Conservation (phyloP, 2,113 vertebrate genomes). For the Osmerus eperlanus region DNA sequence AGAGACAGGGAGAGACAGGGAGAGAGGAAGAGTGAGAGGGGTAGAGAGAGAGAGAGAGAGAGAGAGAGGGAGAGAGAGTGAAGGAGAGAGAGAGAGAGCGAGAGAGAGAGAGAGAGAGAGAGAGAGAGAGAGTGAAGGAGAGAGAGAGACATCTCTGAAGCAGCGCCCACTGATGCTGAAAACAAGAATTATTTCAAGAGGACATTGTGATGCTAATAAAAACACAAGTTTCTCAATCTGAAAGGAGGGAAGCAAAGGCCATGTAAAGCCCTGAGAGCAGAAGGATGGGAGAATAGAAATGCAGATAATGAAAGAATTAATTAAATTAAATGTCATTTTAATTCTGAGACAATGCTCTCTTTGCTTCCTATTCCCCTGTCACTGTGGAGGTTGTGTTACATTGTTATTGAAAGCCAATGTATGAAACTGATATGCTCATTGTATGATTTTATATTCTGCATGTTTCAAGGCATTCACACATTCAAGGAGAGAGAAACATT, state of each 20-base stretch:
- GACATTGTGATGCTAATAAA: conserved; percentile 48
- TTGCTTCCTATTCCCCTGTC: neutral
- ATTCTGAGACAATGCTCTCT: neutral
- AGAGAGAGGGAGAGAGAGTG: conserved; percentile 13
- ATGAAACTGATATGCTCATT: too few species aligned
- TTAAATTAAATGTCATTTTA: neutral
- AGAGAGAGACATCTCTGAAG: conserved; percentile 41
- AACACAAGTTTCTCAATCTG: conserved; percentile 37
- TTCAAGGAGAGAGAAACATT: neutral
- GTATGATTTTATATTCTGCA: too few species aligned
- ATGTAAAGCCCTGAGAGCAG: neutral
- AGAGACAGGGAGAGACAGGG: conserved; percentile 23
- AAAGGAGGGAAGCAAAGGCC: conserved; percentile 10
- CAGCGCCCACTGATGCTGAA: conserved; percentile 67
- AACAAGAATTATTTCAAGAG: conserved; percentile 47
- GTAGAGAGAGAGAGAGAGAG: neutral
- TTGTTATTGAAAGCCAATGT: too few species aligned
- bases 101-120: conserved; percentile 12
- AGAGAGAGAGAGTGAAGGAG: neutral
- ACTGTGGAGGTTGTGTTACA: too few species aligned
- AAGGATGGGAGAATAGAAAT: neutral
- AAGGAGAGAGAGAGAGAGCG: conserved; percentile 22
- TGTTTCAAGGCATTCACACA: too few species aligned
- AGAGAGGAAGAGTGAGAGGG: conserved; percentile 1
- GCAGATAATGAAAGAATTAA: neutral